A percentile compares a stretch with the other conserved stretches of the same genome.
Conservation (phyloP, 1,140 invertebrate genomes). For the Cryptotermes secundus region DNA sequence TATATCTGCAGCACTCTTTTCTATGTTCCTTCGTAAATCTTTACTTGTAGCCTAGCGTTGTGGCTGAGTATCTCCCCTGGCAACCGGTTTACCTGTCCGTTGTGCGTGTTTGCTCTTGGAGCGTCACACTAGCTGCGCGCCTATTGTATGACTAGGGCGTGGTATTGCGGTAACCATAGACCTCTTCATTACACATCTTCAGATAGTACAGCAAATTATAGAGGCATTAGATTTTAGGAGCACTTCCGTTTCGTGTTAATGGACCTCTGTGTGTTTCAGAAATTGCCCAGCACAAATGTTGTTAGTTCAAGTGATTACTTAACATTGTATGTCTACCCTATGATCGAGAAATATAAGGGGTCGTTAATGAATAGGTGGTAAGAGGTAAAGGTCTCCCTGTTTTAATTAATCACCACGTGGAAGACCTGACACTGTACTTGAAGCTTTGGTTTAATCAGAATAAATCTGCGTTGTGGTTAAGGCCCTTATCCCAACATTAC, state of each 20-base stretch:
- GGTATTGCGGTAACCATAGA: background rate
- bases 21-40: too few species aligned
- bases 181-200: background rate
- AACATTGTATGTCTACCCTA: too few species aligned
- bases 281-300: background rate
- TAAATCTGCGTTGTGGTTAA: too few species aligned
- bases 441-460: too few species aligned
- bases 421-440: too few species aligned
- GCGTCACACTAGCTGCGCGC: background rate
- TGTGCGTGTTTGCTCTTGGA: background rate
- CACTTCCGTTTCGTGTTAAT: background rate
- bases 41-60: too few species aligned
- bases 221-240: background rate
- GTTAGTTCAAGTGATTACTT: background rate
- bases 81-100: background rate
- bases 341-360: too few species aligned
- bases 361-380: too few species aligned
- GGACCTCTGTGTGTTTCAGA: background rate
- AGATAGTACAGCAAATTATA: background rate
- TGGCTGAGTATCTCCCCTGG: background rate
- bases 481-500: too few species aligned
- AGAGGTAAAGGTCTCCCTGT: too few species aligned
- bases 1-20: background rate
- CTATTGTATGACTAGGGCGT: background rate
- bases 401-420: too few species aligned